phyloP scores from a whole-genome alignment of 2,888 invertebrate species.

The Brachypterus glaber region DNA sequence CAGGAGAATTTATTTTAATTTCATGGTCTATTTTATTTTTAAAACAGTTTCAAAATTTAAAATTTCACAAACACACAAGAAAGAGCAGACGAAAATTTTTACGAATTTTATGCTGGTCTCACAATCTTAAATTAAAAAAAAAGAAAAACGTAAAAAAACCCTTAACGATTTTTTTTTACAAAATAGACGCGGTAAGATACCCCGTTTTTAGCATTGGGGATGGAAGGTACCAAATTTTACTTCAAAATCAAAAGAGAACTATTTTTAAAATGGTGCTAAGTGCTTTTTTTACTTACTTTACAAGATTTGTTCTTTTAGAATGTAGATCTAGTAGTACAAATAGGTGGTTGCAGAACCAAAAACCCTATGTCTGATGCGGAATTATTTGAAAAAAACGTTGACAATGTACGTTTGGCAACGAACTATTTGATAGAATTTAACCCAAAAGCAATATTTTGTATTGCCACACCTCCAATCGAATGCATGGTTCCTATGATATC shows the following conservation, averaged over 20 bases:
- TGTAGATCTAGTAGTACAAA: slow-evolving; percentile 32
- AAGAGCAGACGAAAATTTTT: too few species aligned
- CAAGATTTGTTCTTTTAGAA: slow-evolving; percentile 22
- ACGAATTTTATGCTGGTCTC: too few species aligned
- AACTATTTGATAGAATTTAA: slow-evolving; percentile 36
- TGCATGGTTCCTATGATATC: slow-evolving; percentile 36
- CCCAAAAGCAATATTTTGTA: slow-evolving; percentile 32
- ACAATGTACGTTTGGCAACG: slow-evolving; percentile 31
- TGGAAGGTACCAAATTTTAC: too few species aligned
- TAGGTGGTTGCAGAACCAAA: slow-evolving; percentile 31
- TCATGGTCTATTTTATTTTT: too few species aligned
- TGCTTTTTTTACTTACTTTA: neutral
- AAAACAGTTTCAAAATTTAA: too few species aligned
- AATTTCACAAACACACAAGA: too few species aligned
- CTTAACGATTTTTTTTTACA: too few species aligned
- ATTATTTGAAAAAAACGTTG: slow-evolving; percentile 33
- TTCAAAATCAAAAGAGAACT: neutral
- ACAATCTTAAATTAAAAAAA: too few species aligned
- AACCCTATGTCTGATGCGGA: slow-evolving; percentile 24
- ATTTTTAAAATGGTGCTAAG: neutral
- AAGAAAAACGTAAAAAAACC: too few species aligned
- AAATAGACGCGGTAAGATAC: too few species aligned
- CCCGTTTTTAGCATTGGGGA: too few species aligned
- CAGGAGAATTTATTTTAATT: too few species aligned
- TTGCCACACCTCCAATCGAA: slow-evolving; percentile 35